Base-by-base conservation (phyloP, 1,140 invertebrate genomes). In the Lamellibrachia luymesi region DNA sequence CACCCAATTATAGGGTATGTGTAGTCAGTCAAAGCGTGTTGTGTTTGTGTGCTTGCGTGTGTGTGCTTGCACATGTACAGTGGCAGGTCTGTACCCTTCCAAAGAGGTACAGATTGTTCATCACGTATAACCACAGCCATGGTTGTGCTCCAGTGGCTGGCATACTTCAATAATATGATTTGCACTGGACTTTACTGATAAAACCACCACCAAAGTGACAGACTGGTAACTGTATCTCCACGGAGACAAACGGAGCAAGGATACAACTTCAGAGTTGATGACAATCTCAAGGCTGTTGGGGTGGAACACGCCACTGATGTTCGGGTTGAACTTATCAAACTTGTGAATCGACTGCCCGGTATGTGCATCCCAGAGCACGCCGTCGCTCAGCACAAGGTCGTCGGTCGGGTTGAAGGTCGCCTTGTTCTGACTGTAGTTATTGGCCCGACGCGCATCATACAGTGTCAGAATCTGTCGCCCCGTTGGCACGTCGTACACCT, bases 241-340 rank as follows among this genome's bases (percentile, higher is more conserved):
- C 52, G 6, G 52, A 56, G 6, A 80, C 17, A 80, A 80, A 80
- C 2, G 2, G 13, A n/a, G 2, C 94, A 95, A 96, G 95, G 95
- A 96, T 95, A 96, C 97, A 94, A 97, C 96, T 96, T 97, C 97
- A 50, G 97, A 96, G 94, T 97, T 97, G 92, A 97, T 97, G 93
- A 97, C 97, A 94, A 97, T 95, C 94, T 99, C 99, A 89, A 98
- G 97, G 0, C 99, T 99, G 96, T 99, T 99, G 0, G 99, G 99
- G 97, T 99, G 99, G 96, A 99, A 99, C 1, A 99, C 98, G 0
- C 99, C 99, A 95, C 98, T 99, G 49, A 99, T 97, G 80, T 98
- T 98, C 95, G 99, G 98, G 96, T 99, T 99, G 49, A 99, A 97
- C 96, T 99, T 99, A 96, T 99, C 99, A 95, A 99, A 99, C 95